These are phyloP conservation scores for Eurypyga helias DNA, from an alignment of 2,113 vertebrate genomes.

Conservation along the genomic window DNA sequence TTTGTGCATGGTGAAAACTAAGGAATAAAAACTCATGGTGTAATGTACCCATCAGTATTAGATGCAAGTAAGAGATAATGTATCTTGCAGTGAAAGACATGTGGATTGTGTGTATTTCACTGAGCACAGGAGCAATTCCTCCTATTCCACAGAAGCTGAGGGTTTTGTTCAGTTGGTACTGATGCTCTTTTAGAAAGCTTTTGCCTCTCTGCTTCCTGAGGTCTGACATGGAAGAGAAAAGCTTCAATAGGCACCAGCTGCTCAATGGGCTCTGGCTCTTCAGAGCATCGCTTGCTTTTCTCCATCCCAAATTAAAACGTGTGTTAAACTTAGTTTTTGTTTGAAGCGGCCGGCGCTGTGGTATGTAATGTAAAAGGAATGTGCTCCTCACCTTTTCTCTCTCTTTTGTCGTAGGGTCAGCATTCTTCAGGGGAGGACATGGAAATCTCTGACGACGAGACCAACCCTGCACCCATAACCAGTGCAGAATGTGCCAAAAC, in stretches of 20 bases:
- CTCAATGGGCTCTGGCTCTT: background rate
- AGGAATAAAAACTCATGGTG: background rate
- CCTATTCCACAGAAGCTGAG: background rate
- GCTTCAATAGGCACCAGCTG: slow-evolving; percentile 46
- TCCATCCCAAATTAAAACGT: slow-evolving; percentile 7
- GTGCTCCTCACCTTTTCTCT: slow-evolving; percentile 16
- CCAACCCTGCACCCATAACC: slow-evolving; percentile 87
- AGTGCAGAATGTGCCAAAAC: slow-evolving; percentile 90
- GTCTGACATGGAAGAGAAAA: slow-evolving; percentile 20
- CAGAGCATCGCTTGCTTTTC: background rate
- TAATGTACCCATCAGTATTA: background rate
- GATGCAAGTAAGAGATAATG: background rate
- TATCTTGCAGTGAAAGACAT: background rate
- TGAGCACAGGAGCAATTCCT: background rate
- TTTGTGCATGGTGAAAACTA: background rate
- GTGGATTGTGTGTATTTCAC: background rate
- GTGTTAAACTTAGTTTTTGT: slow-evolving; percentile 43
- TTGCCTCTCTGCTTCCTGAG: slow-evolving; percentile 14
- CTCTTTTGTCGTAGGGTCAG: slow-evolving; percentile 76
- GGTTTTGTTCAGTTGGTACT: background rate
- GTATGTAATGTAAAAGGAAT: background rate
- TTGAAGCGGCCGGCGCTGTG: background rate
- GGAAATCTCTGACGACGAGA: slow-evolving; percentile 98
- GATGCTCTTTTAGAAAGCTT: slow-evolving; percentile 32
- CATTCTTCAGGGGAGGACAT: slow-evolving; percentile 98